Percentiles rank a stretch among this genome's conserved stretches.
phyloP scores from a whole-genome alignment of 2,797 vertebrate genomes.

The Neomorphus geoffroyi region DNA sequence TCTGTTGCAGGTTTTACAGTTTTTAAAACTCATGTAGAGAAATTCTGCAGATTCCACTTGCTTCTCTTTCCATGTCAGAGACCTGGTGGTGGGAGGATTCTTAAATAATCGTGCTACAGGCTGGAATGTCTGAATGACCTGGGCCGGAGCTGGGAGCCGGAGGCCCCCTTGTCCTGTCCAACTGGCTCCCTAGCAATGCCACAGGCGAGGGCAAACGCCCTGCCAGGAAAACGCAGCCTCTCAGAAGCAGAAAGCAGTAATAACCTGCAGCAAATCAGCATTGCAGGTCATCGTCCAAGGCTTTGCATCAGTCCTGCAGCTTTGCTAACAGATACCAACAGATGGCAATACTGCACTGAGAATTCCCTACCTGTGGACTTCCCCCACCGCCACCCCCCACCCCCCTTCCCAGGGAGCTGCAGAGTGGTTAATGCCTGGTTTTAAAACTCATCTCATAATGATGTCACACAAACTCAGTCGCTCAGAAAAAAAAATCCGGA shows the following conservation, averaged over 20 bases:
- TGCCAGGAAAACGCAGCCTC: background rate
- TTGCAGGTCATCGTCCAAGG: background rate
- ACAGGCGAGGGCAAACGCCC: background rate
- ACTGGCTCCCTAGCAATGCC: background rate
- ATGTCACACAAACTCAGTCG: background rate
- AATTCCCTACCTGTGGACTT: background rate
- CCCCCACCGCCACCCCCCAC: too few relatives aligned
- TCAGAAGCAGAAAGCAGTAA: background rate
- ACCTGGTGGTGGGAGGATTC: background rate
- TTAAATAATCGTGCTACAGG: background rate
- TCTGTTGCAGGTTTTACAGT: background rate
- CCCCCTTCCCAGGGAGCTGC: background rate
- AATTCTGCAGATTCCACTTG: background rate
- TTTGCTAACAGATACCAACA: background rate
- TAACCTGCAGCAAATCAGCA: background rate
- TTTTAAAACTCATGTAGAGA: background rate
- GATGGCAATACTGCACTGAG: slow-evolving; percentile 37
- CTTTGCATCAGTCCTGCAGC: background rate
- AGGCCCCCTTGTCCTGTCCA: background rate
- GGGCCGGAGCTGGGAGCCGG: background rate
- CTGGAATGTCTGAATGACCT: fast-evolving
- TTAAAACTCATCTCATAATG: background rate
- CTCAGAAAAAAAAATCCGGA: too few relatives aligned
- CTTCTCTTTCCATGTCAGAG: background rate
- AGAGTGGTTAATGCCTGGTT: background rate